Percentiles rank a stretch among this genome's conserved stretches.
These are phyloP conservation scores for Thecophora atra DNA, from an alignment of 2,888 invertebrate genomes.

Conservation along the genomic window DNA sequence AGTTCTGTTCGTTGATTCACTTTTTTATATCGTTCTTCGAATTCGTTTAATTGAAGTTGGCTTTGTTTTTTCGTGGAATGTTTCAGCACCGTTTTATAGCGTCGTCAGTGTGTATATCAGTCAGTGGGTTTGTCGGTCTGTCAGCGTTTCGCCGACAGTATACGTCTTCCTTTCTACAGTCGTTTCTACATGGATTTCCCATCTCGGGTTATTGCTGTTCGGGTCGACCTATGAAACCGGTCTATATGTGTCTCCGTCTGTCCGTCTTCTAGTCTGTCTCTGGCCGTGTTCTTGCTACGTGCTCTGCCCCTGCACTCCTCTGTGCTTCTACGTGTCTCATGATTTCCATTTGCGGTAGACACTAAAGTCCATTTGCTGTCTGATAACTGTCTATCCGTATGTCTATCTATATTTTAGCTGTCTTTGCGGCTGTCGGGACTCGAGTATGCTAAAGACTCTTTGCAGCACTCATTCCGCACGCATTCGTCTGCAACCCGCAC, in stretches of 20 bases:
- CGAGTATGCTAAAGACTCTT: constrained; percentile 22
- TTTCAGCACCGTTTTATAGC: constrained; percentile 24
- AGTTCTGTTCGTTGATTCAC: constrained; percentile 31
- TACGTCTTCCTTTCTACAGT: not conserved
- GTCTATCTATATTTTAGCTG: constrained; percentile 63
- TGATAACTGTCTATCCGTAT: constrained; percentile 63
- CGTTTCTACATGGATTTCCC: not conserved
- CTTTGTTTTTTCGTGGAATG: constrained; percentile 22
- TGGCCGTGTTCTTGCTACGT: constrained; percentile 43
- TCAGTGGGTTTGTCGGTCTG: constrained; percentile 32
- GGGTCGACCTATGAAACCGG: not conserved
- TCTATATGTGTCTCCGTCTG: not conserved
- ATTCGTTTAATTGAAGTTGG: constrained; percentile 49
- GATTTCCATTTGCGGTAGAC: constrained; percentile 59
- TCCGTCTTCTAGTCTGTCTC: constrained; percentile 1
- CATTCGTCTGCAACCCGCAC: not conserved
- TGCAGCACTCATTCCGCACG: constrained; percentile 4
- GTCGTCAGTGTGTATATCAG: constrained; percentile 29
- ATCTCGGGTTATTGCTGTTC: not conserved
- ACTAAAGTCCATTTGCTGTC: constrained; percentile 64
- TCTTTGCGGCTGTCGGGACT: constrained; percentile 50
- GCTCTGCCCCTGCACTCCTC: not conserved
- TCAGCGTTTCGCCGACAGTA: constrained; percentile 14
- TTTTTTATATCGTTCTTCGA: constrained; percentile 50
- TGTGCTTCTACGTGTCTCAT: constrained; percentile 44